phyloP scores from a whole-genome alignment of 2,113 vertebrate genomes.

The Patagioenas fasciata region DNA sequence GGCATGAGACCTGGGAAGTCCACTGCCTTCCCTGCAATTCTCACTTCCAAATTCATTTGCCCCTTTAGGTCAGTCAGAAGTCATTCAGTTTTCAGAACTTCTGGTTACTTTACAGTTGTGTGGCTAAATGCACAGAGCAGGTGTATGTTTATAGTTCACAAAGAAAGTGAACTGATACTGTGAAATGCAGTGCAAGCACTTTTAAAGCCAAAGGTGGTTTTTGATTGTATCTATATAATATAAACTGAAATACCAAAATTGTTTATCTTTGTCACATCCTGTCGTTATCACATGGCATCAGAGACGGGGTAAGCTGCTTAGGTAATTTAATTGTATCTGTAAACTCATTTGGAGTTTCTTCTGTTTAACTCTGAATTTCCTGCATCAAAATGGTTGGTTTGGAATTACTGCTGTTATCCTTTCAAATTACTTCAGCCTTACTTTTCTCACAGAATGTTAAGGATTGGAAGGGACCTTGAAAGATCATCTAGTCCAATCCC shows the following conservation, averaged over 20 bases:
- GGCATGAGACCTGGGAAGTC: neutral
- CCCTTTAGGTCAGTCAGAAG: neutral
- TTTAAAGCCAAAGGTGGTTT: neutral
- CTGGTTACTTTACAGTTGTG: neutral
- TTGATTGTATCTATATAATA: neutral
- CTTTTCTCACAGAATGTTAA: neutral
- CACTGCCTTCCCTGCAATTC: neutral
- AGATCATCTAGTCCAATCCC: no score
- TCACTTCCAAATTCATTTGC: neutral
- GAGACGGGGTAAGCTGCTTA: neutral
- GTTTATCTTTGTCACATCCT: neutral
- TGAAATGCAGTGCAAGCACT: neutral
- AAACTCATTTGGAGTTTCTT: neutral
- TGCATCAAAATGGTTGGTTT: neutral
- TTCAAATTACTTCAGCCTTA: neutral
- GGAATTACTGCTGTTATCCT: neutral
- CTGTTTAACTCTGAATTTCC: neutral
- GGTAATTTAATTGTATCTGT: neutral
- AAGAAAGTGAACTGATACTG: neutral
- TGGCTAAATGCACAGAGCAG: neutral
- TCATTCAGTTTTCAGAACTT: neutral
- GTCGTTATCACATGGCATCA: neutral
- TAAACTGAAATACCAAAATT: neutral
- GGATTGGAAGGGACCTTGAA: no score
- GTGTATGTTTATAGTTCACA: neutral